Base-by-base conservation (phyloP, 2,888 invertebrate species). In the Melikaiella ostensackeni region DNA sequence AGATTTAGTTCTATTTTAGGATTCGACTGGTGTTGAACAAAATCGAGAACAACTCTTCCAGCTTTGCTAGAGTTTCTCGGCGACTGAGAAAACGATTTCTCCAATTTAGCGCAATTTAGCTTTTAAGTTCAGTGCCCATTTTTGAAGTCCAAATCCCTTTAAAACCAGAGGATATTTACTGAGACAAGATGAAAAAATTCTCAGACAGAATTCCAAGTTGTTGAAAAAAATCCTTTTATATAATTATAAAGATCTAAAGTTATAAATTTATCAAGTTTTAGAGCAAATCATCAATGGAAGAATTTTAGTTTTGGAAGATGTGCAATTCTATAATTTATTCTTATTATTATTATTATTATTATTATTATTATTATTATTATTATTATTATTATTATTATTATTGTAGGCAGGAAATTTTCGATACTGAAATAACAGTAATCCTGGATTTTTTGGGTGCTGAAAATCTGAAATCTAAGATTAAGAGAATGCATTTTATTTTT, bases 1-100 rank as follows among this genome's bases (percentile, higher is more conserved):
- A 46, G 70, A 55, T 50, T 70, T 50, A 70, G 30, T 46, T 70
- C 19, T 64, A 70, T 50, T 70, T 30, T 70, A 50, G 30, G 70
- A 55, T 27, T 30, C 27, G 30, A n/a, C 50, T 70, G 50, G 64
- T 42, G 35, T 70, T 33, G 50, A 50, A 70, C 19, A 11, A 70
- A 70, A 70, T 50, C 70, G 50, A 30, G 30, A 30, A 27, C 24
- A 24, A 24, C 59, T 30, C 19, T 70, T 27, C 27, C 27, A 66
- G 66, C 24, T 27, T 66, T 27, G 46, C 66, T 66, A 46, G 27
- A 66, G 24, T 27, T 46, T 66, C 16, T 38, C 19, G 30, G n/a
- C 11, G 50, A 70, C 50, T 50, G 70, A 50, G 50, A 27, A 50
- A 70, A 21, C 70, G 30, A 33, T 70, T 50, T 70, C 46, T 70